Percentiles rank a stretch among this genome's conserved stretches.
These are phyloP conservation scores for Discoglossus pictus DNA, from an alignment of 2,797 vertebrate genomes.

Conservation along the genomic window DNA sequence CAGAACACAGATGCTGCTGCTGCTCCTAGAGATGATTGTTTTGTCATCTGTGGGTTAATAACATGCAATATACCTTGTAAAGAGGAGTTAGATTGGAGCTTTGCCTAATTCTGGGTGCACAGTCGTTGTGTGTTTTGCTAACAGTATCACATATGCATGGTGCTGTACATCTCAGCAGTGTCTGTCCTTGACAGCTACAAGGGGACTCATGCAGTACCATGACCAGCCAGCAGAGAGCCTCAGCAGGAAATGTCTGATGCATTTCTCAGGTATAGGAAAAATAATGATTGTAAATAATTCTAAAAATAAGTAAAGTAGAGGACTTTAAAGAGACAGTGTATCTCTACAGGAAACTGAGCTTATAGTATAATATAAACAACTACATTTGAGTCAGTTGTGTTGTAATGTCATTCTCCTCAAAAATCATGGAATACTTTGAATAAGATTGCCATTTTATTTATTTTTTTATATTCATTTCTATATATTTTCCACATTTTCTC, in stretches of 20 bases:
- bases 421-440: too few species aligned
- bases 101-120: background rate
- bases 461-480: too few species aligned
- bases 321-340: too few species aligned
- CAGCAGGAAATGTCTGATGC: background rate
- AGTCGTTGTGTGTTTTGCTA: background rate
- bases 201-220: conserved; percentile 31
- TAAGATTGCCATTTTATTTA: too few species aligned
- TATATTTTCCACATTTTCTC: too few species aligned
- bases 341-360: too few species aligned
- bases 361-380: too few species aligned
- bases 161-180: background rate
- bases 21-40: background rate
- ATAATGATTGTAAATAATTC: conserved; percentile 20
- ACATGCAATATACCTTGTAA: background rate
- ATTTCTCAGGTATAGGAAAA: too few species aligned
- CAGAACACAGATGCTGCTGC: background rate
- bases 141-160: conserved; percentile 6
- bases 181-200: conserved; percentile 39
- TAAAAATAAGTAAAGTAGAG: conserved; percentile 29
- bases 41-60: background rate
- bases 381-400: too few species aligned
- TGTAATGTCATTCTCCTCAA: too few species aligned
- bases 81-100: background rate
- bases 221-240: conserved; percentile 25